phyloP scores from a whole-genome alignment of 2,797 vertebrate genomes.

The Acanthopagrus latus region DNA sequence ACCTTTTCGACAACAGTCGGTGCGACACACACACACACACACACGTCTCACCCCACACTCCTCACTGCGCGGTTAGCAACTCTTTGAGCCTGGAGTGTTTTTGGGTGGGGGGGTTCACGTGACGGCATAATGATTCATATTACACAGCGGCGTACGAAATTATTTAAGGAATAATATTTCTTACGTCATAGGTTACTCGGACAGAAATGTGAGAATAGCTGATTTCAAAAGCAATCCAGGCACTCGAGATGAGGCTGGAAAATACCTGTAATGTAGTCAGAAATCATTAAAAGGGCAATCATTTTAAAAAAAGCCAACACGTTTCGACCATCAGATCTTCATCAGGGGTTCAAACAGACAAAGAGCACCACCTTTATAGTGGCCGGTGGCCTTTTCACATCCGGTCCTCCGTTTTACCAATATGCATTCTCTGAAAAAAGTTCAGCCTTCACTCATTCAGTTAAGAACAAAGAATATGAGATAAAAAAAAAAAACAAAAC shows the following conservation, averaged over 20 bases:
- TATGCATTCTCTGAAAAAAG: background rate
- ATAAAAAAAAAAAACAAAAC: background rate
- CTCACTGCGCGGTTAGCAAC: slow-evolving; percentile 40
- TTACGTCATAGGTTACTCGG: background rate
- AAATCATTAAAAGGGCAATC: too few species aligned
- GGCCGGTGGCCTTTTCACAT: background rate
- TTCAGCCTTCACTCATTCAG: background rate
- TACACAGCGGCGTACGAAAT: background rate
- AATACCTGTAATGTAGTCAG: too few species aligned
- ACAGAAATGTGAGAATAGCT: background rate
- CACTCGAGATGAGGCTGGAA: too few species aligned
- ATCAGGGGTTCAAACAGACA: too few species aligned
- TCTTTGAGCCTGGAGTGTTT: slow-evolving; percentile 38
- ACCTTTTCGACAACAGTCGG: slow-evolving; percentile 50
- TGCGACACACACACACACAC: slow-evolving; percentile 31
- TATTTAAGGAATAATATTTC: background rate
- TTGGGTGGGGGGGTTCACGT: slow-evolving; percentile 1
- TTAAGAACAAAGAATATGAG: background rate
- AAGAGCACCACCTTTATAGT: too few species aligned
- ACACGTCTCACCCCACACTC: slow-evolving; percentile 31
- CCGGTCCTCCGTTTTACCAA: background rate
- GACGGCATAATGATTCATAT: slow-evolving; percentile 28
- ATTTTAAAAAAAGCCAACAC: too few species aligned
- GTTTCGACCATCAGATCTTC: too few species aligned
- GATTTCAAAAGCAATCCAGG: too few species aligned